A percentile compares a stretch with the other conserved stretches of the same genome.
These are phyloP conservation scores for Bovichtus variegatus DNA, from an alignment of 2,797 vertebrate species.

Conservation along the genomic window DNA sequence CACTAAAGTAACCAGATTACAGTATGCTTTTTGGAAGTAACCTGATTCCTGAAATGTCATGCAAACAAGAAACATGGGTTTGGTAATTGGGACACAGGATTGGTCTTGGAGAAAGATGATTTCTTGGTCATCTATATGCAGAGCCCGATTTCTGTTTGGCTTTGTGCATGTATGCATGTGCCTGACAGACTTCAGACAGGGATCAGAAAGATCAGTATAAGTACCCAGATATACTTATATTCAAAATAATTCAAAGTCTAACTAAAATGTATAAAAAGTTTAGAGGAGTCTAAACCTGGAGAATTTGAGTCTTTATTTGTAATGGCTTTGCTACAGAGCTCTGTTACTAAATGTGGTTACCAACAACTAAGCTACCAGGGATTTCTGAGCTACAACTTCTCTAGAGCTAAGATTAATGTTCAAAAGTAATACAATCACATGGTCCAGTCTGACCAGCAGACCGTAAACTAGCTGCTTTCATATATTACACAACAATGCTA, in stretches of 20 bases:
- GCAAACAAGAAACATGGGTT: not conserved
- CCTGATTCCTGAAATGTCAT: not conserved
- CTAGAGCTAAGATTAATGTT: not conserved
- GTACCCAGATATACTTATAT: not conserved
- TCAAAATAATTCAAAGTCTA: not conserved
- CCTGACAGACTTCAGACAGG: not conserved
- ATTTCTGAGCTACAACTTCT: not conserved
- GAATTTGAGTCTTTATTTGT: not conserved
- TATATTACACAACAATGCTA: not conserved
- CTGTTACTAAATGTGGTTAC: not conserved
- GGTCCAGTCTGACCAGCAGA: not conserved
- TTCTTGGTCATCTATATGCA: not conserved
- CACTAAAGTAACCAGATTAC: not conserved
- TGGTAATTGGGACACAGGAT: not conserved
- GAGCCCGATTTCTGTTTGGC: not conserved
- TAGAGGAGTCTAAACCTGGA: no score
- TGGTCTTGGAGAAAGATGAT: not conserved
- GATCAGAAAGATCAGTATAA: slow-evolving; percentile 9
- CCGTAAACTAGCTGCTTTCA: not conserved
- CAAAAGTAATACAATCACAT: not conserved
- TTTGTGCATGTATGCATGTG: slow-evolving; percentile 8
- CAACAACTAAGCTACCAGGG: not conserved
- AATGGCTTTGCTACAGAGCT: not conserved
- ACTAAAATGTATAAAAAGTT: not conserved
- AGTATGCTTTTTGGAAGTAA: not conserved